Evolutionary conservation across 2,888 invertebrate species (phyloP).

Genomic region (Tipula confusa): DNA sequence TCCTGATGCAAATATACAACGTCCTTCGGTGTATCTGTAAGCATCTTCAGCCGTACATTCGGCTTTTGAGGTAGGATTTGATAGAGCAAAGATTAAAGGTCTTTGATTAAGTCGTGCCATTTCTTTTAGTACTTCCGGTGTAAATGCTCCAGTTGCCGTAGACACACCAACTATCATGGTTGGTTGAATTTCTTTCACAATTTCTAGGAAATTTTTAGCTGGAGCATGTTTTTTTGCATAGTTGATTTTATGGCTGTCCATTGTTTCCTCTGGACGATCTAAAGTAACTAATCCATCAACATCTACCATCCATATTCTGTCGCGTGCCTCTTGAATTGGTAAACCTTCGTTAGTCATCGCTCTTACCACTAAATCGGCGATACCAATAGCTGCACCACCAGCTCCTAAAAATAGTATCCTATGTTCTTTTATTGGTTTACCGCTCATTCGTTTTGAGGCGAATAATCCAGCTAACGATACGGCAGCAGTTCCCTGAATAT

Average conservation of each 20-base stretch:
- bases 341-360: slow-evolving; percentile 76
- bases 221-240: slow-evolving; percentile 76
- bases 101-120: slow-evolving; percentile 84
- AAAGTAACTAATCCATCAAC: slow-evolving; percentile 83
- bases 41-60: slow-evolving; percentile 98
- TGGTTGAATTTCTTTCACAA: slow-evolving; percentile 81
- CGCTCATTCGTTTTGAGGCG: slow-evolving; percentile 47
- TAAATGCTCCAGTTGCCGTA: slow-evolving; percentile 88
- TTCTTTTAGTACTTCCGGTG: slow-evolving; percentile 72
- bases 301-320: slow-evolving; percentile 94
- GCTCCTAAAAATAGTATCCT: slow-evolving; percentile 88
- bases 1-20: slow-evolving; percentile 90
- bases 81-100: slow-evolving; percentile 94
- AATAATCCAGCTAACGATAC: slow-evolving; percentile 90
- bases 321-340: slow-evolving; percentile 65
- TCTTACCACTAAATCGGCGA: slow-evolving; percentile 82
- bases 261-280: slow-evolving; percentile 57
- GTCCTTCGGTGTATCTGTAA: slow-evolving; percentile 84
- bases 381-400: slow-evolving; percentile 89
- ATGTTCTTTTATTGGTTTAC: slow-evolving; percentile 77
- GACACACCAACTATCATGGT: slow-evolving; percentile 83
- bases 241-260: slow-evolving; percentile 64
- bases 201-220: slow-evolving; percentile 70
- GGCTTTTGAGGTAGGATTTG: slow-evolving; percentile 96
- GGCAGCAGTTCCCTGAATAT: slow-evolving; percentile 96